Conservation (phyloP, 2,797 vertebrate species). For the Syndactyla subalaris region DNA sequence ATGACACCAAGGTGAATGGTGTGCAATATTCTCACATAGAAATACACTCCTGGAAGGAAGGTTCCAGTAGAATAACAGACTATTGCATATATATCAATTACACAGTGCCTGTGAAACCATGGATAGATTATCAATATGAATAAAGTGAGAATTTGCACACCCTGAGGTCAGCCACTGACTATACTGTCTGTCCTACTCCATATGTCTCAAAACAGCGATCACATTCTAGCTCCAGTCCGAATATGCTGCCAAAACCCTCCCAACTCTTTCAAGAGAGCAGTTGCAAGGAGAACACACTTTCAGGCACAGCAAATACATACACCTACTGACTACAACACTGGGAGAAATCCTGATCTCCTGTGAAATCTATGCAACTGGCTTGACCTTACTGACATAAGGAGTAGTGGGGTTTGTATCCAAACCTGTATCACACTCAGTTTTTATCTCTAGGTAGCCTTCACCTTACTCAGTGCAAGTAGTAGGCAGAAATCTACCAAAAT, state of each 20-base stretch:
- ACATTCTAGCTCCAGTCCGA: background rate
- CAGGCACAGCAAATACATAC: background rate
- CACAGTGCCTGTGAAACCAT: background rate
- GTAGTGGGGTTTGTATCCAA: background rate
- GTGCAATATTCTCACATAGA: background rate
- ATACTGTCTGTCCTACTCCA: background rate
- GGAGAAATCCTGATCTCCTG: background rate
- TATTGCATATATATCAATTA: background rate
- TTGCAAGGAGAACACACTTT: background rate
- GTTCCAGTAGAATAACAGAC: background rate
- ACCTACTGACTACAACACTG: background rate
- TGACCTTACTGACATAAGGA: background rate
- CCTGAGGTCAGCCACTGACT: background rate
- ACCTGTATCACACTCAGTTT: background rate
- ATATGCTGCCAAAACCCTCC: background rate
- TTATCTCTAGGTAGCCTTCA: background rate
- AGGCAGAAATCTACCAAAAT: background rate
- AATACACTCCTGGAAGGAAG: background rate
- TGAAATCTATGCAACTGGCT: background rate
- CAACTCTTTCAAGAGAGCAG: background rate
- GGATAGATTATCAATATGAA: background rate
- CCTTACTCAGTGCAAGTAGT: background rate
- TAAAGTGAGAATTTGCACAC: background rate
- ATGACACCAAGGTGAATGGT: background rate
- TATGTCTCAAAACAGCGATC: background rate